phyloP scores from a whole-genome alignment of 2,797 vertebrate genomes.

The Clamator glandarius region DNA sequence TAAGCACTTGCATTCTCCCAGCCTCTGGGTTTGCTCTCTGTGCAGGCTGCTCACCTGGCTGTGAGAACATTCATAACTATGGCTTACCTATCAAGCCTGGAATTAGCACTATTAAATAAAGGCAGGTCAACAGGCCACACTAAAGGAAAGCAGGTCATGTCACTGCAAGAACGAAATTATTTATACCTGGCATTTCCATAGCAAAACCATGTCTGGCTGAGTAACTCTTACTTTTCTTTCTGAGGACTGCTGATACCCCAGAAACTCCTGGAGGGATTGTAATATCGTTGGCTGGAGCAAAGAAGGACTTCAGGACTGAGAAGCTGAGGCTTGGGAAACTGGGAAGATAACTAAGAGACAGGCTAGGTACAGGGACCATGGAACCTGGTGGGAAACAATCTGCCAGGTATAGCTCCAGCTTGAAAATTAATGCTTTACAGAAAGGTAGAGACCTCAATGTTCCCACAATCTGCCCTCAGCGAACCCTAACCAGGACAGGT shows the following conservation, averaged over 20 bases:
- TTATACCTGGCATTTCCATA: not conserved
- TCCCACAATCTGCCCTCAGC: accelerated
- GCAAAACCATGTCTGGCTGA: not conserved
- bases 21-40: not conserved
- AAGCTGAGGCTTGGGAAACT: not conserved
- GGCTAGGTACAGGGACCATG: not conserved
- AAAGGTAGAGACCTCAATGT: not conserved
- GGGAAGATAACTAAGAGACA: not conserved
- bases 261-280: not conserved
- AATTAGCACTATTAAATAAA: not conserved
- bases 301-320: not conserved
- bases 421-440: not conserved
- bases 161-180: not conserved
- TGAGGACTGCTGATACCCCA: not conserved
- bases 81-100: not conserved
- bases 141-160: not conserved
- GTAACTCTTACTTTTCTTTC: not conserved
- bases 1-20: not conserved
- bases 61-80: not conserved
- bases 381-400: not conserved
- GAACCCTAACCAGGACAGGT: not conserved
- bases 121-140: not conserved
- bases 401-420: not conserved
- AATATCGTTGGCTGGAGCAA: not conserved
- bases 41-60: not conserved